Evolutionary conservation across 2,888 invertebrate genomes (phyloP), one percentile per base, ranked within the genome.

Genomic region (Mythimna lalbum): DNA sequence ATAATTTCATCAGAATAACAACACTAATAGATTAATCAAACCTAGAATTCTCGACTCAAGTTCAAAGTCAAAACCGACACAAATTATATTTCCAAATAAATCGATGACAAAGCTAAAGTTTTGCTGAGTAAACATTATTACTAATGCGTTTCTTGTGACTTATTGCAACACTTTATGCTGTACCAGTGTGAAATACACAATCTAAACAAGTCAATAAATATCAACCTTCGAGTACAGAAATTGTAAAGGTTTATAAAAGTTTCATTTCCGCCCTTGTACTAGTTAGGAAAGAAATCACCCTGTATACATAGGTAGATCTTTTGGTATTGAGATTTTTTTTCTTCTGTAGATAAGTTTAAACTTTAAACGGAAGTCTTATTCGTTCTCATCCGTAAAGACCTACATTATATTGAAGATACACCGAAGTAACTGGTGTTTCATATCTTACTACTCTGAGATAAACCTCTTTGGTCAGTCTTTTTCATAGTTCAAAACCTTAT

Each of bases 201-300:
- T 47, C 27, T 27, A 2, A 47, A 31, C 52, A 56, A 72, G 66
- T 68, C 55, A 70, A 74, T 70, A 73, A 56, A 68, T 50, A 31
- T 55, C 47, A 69, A 47, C 74, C 69, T 79, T 67, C 65, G 27
- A 6, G n/a, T 21, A 14, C 49, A 64, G 65, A 70, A 63, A 78
- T 69, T 66, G 53, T 50, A 50, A 33, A 55, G 12, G 21, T 3
- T 36, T 6, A 19, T 31, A 33, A n/a, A n/a, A 39, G 65, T 73
- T 71, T 74, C 53, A 9, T 70, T 80, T 70, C 27, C 50, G 78
- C 68, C 79, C 82, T 82, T 82, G 82, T 82, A 63, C 65, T 76
- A 50, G 53, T 69, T 79, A 27, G 10, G 7, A 69, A 33, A 63
- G 47, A 72, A 71, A 73, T 65, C 65, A 31, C 33, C n/a, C 14